These are phyloP conservation scores for Porites cylindrica DNA, from an alignment of 92 coral and sea anemone species.

Conservation along the genomic window DNA sequence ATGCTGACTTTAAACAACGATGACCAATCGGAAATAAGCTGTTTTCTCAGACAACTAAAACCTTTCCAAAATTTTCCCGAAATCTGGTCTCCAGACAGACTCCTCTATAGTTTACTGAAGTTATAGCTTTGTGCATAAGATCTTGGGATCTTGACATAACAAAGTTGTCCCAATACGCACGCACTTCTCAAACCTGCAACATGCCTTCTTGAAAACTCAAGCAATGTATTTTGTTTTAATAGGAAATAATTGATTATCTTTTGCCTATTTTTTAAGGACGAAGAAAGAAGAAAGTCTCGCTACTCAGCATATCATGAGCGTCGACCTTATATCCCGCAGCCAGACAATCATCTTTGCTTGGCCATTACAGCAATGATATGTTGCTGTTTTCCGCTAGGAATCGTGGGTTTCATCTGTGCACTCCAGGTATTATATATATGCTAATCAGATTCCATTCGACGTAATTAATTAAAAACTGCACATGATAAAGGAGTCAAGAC, in stretches of 20 bases:
- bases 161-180: no score
- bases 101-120: no score
- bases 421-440: slow-evolving; percentile 47
- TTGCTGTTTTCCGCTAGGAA: slow-evolving; percentile 62
- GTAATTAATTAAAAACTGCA: background rate
- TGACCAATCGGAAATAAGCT: no score
- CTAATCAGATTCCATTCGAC: background rate
- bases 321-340: slow-evolving; percentile 49
- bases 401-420: slow-evolving; percentile 63
- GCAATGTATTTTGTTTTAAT: background rate
- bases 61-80: no score
- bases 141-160: no score
- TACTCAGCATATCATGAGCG: slow-evolving; percentile 13
- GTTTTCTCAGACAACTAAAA: no score
- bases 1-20: no score
- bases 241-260: background rate
- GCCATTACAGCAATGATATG: slow-evolving; percentile 61
- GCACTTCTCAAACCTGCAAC: no score
- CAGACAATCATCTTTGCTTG: slow-evolving; percentile 71
- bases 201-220: no score
- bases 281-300: slow-evolving; percentile 15
- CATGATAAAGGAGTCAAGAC: no score
- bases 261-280: slow-evolving; percentile 21
- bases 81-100: no score
- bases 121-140: no score